phyloP scores from a whole-genome alignment of 2,113 vertebrate species.

The Dasyurus viverrinus region DNA sequence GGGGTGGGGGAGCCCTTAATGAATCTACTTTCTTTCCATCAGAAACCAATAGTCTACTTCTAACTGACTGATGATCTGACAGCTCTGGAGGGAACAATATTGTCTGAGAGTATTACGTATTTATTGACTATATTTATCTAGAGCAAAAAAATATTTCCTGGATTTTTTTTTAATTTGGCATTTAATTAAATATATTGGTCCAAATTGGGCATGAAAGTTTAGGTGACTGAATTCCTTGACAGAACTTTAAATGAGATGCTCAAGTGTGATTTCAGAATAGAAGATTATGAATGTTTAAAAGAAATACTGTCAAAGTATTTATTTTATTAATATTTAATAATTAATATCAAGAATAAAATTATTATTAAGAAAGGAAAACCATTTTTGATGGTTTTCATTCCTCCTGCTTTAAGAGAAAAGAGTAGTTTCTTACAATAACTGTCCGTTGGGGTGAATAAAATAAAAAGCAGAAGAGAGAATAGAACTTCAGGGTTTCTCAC shows the following conservation, averaged over 20 bases:
- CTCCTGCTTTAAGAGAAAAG: neutral
- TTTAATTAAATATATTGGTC: constrained; percentile 15
- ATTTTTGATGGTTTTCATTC: neutral
- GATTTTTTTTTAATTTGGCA: constrained; percentile 12
- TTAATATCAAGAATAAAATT: too few species aligned
- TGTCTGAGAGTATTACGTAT: neutral
- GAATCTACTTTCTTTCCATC: neutral
- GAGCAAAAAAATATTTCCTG: neutral
- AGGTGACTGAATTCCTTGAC: constrained; percentile 14
- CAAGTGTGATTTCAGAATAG: neutral
- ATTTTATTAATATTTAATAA: too few species aligned
- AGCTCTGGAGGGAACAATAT: neutral
- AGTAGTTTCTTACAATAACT: neutral
- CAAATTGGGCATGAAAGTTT: neutral
- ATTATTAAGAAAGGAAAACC: constrained; percentile 12
- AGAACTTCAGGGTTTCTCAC: neutral
- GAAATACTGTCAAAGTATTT: neutral
- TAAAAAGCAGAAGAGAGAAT: neutral
- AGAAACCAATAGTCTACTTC: neutral
- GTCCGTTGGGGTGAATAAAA: neutral
- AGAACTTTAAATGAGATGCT: neutral
- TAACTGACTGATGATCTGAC: neutral
- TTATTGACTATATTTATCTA: constrained; percentile 7
- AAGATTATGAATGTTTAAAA: constrained; percentile 8
- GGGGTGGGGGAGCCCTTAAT: too few species aligned